Base-by-base conservation (phyloP, 1,140 invertebrate genomes). In the Pinna nobilis region DNA sequence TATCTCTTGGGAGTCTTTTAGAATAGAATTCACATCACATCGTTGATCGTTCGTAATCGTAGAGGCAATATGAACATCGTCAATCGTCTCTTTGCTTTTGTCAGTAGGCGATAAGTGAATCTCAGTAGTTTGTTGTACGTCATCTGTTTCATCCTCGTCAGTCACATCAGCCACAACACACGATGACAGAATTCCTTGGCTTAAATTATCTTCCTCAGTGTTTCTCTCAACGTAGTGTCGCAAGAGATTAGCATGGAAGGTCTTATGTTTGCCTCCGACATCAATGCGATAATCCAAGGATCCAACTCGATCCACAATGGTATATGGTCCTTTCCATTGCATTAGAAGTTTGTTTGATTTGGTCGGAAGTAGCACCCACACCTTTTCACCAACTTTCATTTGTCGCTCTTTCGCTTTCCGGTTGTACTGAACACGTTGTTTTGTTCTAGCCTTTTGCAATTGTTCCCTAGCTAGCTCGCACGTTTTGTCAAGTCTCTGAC, bases 1-100 rank as follows among this genome's bases (percentile, higher is more conserved):
- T 2, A 77, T 55, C 32, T 80, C 70, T 35, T 15, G 7, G 47
- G 55, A 77, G 23, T 67, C 32, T 50, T 33, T 3, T 18, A 77
- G 30, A 1, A 80, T 20, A 2, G 25, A 11, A 39, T 33, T 37
- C 25, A 78, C 13, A n/a, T 65, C 37, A 1, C 25, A 4, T 30
- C 32, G 4, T 65, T 80, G 55, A n/a, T 51, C 65, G 0, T 57
- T 15, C 9, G 53, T 33, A 13, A 80, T 39, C 9, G 72, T 28
- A 3, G 11, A 9, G 57, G 23, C 23, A 2, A 80, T 33, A 32
- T 70, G 23, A 47, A 77, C 55, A 55, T 77, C 35, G 11, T 50
- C 30, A n/a, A 71, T 18, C 6, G 18, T 49, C 59, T 75, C 78
- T 32, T 51, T 51, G 39, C 39, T 18, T 44, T 7, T 44, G 39